phyloP scores from a whole-genome alignment of 2,888 invertebrate species.

The Ypsolopha sequella region DNA sequence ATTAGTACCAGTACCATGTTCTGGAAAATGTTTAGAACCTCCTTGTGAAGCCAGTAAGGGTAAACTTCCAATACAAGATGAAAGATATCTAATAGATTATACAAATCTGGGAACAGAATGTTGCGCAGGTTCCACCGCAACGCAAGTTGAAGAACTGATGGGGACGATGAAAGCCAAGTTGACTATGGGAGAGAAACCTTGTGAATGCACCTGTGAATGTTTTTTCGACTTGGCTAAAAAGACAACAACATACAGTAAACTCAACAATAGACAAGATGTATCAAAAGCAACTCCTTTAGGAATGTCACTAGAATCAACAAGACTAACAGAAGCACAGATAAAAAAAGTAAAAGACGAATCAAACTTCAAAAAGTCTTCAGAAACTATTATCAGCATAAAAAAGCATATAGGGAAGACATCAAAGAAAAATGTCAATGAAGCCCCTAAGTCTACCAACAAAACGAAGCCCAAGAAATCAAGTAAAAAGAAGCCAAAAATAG shows the following conservation, averaged over 20 bases:
- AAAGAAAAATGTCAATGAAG: too few relatives aligned
- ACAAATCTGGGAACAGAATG: slow-evolving; percentile 23
- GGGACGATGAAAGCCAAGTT: slow-evolving; percentile 30
- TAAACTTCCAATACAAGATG: neutral
- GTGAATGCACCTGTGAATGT: slow-evolving; percentile 55
- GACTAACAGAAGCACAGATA: too few relatives aligned
- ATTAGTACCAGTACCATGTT: neutral
- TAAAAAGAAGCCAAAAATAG: slow-evolving; percentile 32
- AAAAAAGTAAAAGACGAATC: too few relatives aligned
- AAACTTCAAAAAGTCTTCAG: too few relatives aligned
- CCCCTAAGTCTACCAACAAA: too few relatives aligned
- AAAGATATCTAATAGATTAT: slow-evolving; percentile 24
- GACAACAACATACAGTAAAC: slow-evolving; percentile 46
- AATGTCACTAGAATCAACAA: too few relatives aligned
- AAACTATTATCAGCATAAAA: neutral
- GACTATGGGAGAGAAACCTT: slow-evolving; percentile 23
- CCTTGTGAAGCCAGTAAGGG: too few relatives aligned
- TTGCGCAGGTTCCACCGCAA: slow-evolving; percentile 24
- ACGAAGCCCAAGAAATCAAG: slow-evolving; percentile 24
- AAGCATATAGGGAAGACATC: neutral
- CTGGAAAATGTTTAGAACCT: neutral
- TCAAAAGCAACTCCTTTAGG: too few relatives aligned
- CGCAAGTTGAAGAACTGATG: slow-evolving; percentile 27
- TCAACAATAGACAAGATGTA: slow-evolving; percentile 8
- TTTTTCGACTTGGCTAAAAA: slow-evolving; percentile 39